Base-by-base conservation (phyloP, 2,888 invertebrate species). In the Xestia sexstrigata region DNA sequence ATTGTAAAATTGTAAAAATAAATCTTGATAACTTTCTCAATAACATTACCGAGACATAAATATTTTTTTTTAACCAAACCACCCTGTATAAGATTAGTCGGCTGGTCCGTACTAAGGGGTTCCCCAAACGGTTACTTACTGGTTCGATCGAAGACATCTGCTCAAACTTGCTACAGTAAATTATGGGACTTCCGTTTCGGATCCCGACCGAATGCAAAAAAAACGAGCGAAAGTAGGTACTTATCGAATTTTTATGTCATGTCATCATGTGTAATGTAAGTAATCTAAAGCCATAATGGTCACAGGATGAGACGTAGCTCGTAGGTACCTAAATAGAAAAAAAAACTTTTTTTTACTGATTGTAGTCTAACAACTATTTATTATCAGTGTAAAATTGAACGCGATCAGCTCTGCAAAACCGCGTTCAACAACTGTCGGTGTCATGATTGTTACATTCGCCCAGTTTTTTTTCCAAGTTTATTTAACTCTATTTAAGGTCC, bases 131-230 rank as follows among this genome's bases (percentile, higher is more conserved):
- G 92, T 91, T 86, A 87, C 92, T 91, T 96, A 96, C 96, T 91
- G 95, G 93, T 93, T 88, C 88, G 82, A 78, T 88, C 88, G 82
- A 78, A 91, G 93, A 95, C 96, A 96, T 96, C 96, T 96, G 96
- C 92, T 93, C 88, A 86, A 86, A 87, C 79, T 80, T 80, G 83
- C 89, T 88, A 86, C 81, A 84, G 81, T 86, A 88, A 30, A 76
- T 30, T 76, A 30, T 82, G 91, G 91, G 90, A 92, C 92, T 91
- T 94, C 94, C 93, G 93, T 75, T 84, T 86, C 88, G 85, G 58
- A 45, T 30, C 45, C 20, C 30, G 15, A n/a, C 23, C 30, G 80
- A 60, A 47, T 6, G 60, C 77, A 77, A 85, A 87, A 88, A 79
- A 88, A 15, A 13, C 8, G 73, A 89, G 91, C 89, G 93, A 94